Evolutionary conservation across 23 tunicate species (phyloP), one percentile per base, ranked within the genome.

Genomic region (Oikopleura albicans): DNA sequence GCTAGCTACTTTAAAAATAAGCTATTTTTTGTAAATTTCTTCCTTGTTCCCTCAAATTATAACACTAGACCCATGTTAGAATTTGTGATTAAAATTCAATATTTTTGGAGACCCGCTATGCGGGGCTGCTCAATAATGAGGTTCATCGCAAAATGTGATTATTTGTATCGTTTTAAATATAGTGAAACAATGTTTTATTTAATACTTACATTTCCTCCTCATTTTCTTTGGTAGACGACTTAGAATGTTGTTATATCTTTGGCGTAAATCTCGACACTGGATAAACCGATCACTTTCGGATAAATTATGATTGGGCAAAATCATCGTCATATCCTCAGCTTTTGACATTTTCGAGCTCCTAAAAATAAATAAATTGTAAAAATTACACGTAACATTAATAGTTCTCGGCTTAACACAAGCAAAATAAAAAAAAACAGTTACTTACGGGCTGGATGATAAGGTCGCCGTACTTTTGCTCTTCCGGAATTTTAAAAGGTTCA

Each of bases 291-390:
- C 79, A 4, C 35, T 16, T 29, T 71, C 79, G 35, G 79, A 71
- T 2, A 71, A 31, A 71, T 71, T 71, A 2, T 29, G 79, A 34
- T 31, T 71, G 28, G 79, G 79, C 79, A 71, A 71, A 29, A 71
- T 71, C 79, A 71, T 71, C 34, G 79, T 71, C 79, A 71, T 71
- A 12, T 71, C 79, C 31, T 16, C 79, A 4, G 37, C 79, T 12
- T 71, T 16, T 22, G 2, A 27, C 28, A 71, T 71, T 22, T 71
- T 71, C 79, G 79, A 22, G 31, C 35, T 71, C 35, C 34, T 71
- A 16, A 16, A 12, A 29, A 29, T 22, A 49, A 71, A 31, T 71
- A 12, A 71, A 71, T 71, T 71, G 28, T 31, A 71, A 37, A 71
- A 29, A 29, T 16, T 71, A 2, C 37, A 22, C 31, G 2, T 4